Evolutionary conservation across 2,888 invertebrate species (phyloP), one percentile per base, ranked within the genome.

Genomic region (Pterostichus niger): DNA sequence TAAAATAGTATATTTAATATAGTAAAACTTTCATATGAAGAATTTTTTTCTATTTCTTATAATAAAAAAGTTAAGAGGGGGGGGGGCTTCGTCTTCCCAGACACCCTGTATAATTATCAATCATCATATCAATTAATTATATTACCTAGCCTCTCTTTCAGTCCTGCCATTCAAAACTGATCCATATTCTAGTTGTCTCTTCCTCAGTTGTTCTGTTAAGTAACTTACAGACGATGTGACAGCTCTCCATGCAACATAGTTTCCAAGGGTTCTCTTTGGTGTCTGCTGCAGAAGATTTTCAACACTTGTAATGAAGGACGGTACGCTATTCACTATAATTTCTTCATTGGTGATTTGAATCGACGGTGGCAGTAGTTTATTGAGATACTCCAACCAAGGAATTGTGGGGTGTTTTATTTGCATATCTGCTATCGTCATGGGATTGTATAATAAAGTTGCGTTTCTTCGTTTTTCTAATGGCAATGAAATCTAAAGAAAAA

Each of bases 171-270:
- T 95, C 6, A 97, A 91, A 0, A 94, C 94, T 0, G 96, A 95
- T 78, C 95, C 94, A 89, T 96, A 98, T 49, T 94, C 93, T 76
- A 97, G 90, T 88, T 97, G 96, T 0, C 96, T 91, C 78, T 95
- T 94, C 4, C 97, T 92, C 83, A 96, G 92, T 81, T 93, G 93
- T 77, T 97, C 96, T 0, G 94, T 95, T 84, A 98, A 91, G 89
- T 96, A 98, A 2, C 95, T 94, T 7, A 96, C 93, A 0, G 96
- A 95, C 4, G 95, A 95, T 0, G 94, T 95, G 0, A 96, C 95
- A 0, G 96, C 96, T 78, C 98, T 93, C 98, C 98, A 98, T 93
- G 98, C 93, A 86, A 97, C 94, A 88, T 98, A 98, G 91, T 98
- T 98, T 2, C 98, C 97, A 87, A 95, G 92, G 2, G 93, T 91